phyloP scores from a whole-genome alignment of 2,797 vertebrate genomes.

The Merluccius polli region DNA sequence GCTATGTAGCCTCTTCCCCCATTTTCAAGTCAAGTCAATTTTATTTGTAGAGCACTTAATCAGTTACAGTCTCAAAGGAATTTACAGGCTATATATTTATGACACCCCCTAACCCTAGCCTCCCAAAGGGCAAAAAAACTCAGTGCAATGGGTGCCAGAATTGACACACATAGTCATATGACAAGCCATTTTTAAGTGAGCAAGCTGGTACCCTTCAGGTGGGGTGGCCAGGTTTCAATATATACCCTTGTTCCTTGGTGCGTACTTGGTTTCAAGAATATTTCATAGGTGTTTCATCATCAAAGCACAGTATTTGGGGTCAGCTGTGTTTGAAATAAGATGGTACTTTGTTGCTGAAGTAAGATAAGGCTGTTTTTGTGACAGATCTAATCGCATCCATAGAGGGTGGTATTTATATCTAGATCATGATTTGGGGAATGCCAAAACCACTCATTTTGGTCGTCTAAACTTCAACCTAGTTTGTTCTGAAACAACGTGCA shows the following conservation, averaged over 20 bases:
- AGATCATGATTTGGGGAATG: not conserved
- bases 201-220: no score
- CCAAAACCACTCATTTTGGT: not conserved
- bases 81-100: no score
- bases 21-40: no score
- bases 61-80: no score
- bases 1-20: not conserved
- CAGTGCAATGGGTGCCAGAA: no score
- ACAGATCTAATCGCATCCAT: not conserved
- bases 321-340: not conserved
- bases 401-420: not conserved
- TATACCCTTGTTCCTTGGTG: no score
- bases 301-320: not conserved
- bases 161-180: no score
- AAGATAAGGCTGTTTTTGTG: not conserved
- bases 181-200: no score
- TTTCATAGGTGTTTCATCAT: not conserved
- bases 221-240: no score
- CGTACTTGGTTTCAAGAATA: not conserved
- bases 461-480: not conserved
- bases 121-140: no score
- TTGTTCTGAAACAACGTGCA: not conserved
- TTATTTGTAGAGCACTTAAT: no score
- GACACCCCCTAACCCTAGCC: no score
- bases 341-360: not conserved